Base-by-base conservation (phyloP, 2,888 invertebrate genomes). In the Sericinus montela region DNA sequence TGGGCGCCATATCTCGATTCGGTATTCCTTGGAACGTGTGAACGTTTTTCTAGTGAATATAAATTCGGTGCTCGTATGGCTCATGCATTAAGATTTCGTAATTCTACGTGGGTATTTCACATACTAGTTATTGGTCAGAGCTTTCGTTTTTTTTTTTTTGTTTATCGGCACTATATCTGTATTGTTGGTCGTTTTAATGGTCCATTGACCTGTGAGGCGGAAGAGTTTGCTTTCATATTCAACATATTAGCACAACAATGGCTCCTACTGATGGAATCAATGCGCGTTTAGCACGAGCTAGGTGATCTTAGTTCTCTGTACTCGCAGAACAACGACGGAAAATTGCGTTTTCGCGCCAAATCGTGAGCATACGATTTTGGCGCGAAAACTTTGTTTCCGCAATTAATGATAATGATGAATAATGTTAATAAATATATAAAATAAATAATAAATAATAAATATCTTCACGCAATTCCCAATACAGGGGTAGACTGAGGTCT, bases 21-120 rank as follows among this genome's bases (percentile, higher is more conserved):
- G 58, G 65, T 69, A 63, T 68, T 66, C 62, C 51, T 65, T 62
- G 54, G 63, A 62, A 68, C 67, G 70, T 75, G 72, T 75, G 71
- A 75, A 69, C 64, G 62, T 60, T 65, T 72, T 72, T 67, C 63
- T 63, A 62, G 65, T 68, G 62, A 71, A 76, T 75, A 71, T 68
- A 69, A 72, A 75, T 73, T 73, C 70, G 64, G 62, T 63, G 61
- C 57, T 58, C 65, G 72, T 72, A 62, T 67, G 61, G 55, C 42
- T 50, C 56, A 65, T 65, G 65, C 60, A 64, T 60, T 51, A 55
- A 57, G 61, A 57, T 78, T 76, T 73, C 72, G 69, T 72, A 75
- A 78, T 64, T 52, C 52, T 58, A 67, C 67, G 71, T 67, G 63
- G 58, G 53, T 55, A 63, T 62, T 63, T 54, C 54, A 56, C 42